These are phyloP conservation scores for Porphyrio hochstetteri DNA, from an alignment of 2,113 vertebrate species.

Conservation along the genomic window DNA sequence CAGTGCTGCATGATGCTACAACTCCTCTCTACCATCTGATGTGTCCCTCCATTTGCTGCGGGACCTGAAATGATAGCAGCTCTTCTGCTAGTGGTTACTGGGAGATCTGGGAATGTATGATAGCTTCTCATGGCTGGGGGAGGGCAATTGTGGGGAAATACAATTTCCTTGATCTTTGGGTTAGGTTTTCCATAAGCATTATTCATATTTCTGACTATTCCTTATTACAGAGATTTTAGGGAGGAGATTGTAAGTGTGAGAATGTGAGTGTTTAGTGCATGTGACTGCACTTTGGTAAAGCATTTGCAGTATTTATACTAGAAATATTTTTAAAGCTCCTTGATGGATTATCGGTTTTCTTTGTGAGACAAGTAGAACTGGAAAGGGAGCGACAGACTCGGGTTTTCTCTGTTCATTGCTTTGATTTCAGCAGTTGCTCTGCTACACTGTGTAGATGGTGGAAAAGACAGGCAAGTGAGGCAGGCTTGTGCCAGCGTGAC, in stretches of 20 bases:
- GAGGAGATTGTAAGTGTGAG: background rate
- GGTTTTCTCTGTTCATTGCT: background rate
- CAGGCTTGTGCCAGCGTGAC: rapidly evolving
- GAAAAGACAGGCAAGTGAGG: background rate
- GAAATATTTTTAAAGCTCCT: background rate
- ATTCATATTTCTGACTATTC: background rate
- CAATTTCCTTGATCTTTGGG: background rate
- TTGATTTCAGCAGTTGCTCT: background rate
- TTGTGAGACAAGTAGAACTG: background rate
- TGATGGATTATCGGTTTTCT: background rate
- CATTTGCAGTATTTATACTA: background rate
- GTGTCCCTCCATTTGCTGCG: rapidly evolving
- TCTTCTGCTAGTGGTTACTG: background rate
- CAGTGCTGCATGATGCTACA: background rate
- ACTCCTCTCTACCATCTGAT: background rate
- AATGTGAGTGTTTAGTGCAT: background rate
- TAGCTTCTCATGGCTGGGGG: background rate
- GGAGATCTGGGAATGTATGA: background rate
- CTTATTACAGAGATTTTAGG: background rate
- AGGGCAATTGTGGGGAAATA: background rate
- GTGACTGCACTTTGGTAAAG: background rate
- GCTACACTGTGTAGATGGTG: background rate
- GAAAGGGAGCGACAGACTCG: background rate
- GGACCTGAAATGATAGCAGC: too few species aligned
- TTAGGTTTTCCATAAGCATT: background rate